phyloP scores from a whole-genome alignment of 2,888 invertebrate species.

The Brenthis hecate region DNA sequence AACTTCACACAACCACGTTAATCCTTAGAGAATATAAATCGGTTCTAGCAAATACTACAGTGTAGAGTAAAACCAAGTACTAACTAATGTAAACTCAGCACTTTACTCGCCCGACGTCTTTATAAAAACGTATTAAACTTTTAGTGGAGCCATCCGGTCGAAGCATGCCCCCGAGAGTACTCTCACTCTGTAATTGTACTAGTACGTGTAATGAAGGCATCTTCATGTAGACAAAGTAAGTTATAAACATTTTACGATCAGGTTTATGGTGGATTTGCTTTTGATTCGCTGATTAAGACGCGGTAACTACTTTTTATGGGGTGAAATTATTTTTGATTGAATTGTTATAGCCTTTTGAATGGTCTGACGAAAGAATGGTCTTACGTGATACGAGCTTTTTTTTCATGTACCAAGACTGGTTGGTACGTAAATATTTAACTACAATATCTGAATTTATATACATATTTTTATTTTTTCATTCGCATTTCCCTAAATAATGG shows the following conservation, averaged over 20 bases:
- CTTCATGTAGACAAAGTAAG: slow-evolving; percentile 30
- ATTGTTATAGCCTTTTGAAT: not conserved
- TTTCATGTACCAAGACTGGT: no score
- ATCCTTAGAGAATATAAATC: not conserved
- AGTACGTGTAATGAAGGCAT: slow-evolving; percentile 41
- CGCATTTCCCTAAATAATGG: no score
- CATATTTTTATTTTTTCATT: no score
- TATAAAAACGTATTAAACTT: slow-evolving; percentile 45
- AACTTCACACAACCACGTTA: not conserved
- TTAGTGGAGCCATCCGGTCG: slow-evolving; percentile 39
- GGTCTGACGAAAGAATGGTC: no score
- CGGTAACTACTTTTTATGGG: slow-evolving; percentile 30
- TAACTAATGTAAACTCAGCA: slow-evolving; percentile 31
- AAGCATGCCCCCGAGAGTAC: slow-evolving; percentile 39
- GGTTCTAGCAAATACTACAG: not conserved
- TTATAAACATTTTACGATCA: slow-evolving; percentile 36
- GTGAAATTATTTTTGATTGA: not conserved
- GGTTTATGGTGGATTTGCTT: slow-evolving; percentile 30
- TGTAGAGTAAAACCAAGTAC: not conserved
- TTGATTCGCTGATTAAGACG: slow-evolving; percentile 36
- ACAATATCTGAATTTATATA: no score
- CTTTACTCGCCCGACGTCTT: slow-evolving; percentile 33
- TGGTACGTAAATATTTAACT: no score
- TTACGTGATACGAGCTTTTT: no score
- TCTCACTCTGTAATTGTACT: slow-evolving; percentile 40